These are phyloP conservation scores for Athalia rosae DNA, from an alignment of 2,888 invertebrate species.

Conservation along the genomic window DNA sequence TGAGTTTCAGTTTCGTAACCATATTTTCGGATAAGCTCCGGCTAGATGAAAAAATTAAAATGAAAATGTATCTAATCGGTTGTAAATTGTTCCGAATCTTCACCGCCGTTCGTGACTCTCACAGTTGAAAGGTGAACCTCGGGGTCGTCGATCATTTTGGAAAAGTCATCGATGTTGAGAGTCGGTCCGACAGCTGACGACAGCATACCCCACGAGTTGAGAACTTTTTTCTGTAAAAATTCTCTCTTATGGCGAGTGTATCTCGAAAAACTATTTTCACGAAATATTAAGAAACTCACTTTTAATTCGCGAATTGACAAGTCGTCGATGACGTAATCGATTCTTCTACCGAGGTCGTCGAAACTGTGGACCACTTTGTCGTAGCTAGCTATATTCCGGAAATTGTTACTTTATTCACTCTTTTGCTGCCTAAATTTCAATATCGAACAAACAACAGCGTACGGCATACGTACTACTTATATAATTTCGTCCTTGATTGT, in stretches of 20 bases:
- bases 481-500: conserved; percentile 59
- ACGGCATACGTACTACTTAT: conserved; percentile 55
- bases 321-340: conserved; percentile 60
- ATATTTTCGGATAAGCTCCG: conserved; percentile 62
- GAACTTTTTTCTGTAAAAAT: conserved; percentile 56
- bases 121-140: conserved; percentile 64
- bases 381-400: conserved; percentile 54
- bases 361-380: conserved; percentile 58
- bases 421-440: too few relatives aligned
- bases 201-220: conserved; percentile 62
- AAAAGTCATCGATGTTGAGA: conserved; percentile 61
- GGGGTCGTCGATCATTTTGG: conserved; percentile 63
- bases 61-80: conserved; percentile 1
- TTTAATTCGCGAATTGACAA: conserved; percentile 52
- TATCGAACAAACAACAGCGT: too few relatives aligned
- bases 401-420: too few relatives aligned
- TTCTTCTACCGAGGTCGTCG: conserved; percentile 58
- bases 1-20: conserved; percentile 61
- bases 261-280: neutral
- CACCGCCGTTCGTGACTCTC: conserved; percentile 3
- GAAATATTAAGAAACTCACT: conserved; percentile 33
- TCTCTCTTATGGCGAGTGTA: neutral
- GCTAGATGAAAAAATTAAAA: conserved; percentile 50
- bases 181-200: conserved; percentile 60
- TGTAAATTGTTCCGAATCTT: too few relatives aligned